Conservation (phyloP, 2,113 vertebrate genomes). For the Varanus salvator region DNA sequence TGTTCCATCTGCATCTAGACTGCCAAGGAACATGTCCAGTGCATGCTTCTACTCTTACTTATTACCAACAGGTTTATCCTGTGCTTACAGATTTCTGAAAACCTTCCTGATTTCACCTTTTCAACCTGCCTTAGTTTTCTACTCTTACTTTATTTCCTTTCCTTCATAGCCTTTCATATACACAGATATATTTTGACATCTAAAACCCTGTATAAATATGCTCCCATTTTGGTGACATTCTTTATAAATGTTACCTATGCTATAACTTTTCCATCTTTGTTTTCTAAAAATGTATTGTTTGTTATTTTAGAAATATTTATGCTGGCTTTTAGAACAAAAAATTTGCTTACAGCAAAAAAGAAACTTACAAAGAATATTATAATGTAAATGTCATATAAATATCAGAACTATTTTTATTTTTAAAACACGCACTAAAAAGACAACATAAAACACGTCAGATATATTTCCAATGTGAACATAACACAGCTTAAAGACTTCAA, state of each 20-base stretch:
- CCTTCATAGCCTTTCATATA: too few species aligned
- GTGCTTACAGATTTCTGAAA: too few species aligned
- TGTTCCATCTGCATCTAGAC: too few species aligned
- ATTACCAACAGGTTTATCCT: too few species aligned
- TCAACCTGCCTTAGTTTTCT: too few species aligned
- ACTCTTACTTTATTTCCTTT: too few species aligned
- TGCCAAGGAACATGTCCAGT: too few species aligned
- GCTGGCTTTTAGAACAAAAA: neutral
- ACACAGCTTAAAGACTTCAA: neutral
- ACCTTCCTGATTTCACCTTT: too few species aligned
- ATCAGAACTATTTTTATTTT: neutral
- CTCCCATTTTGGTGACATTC: neutral
- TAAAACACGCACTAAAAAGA: neutral
- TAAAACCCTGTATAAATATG: neutral
- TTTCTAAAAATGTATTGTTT: neutral
- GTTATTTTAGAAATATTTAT: neutral
- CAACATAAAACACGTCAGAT: neutral
- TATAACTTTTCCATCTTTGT: neutral
- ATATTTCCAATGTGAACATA: neutral
- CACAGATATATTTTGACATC: neutral
- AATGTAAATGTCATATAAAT: neutral
- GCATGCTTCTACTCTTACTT: too few species aligned
- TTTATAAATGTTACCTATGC: neutral
- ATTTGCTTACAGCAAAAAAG: neutral
- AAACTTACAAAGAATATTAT: too few species aligned